Evolutionary conservation across 1,140 invertebrate species (phyloP).

Genomic region (Drosophila sproati): DNA sequence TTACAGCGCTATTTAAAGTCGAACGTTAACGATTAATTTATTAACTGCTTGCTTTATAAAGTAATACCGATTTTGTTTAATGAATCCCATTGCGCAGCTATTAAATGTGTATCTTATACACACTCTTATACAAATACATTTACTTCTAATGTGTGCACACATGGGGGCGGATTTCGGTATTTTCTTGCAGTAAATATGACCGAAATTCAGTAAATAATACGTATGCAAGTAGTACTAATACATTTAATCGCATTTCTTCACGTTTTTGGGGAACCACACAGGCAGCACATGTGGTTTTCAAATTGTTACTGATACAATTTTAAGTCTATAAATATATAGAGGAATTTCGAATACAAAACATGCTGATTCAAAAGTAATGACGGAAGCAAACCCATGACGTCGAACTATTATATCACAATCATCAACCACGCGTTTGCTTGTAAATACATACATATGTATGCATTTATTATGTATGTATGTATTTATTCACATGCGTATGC

Average conservation of each 20-base stretch:
- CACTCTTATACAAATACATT: background rate
- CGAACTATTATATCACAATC: slow-evolving; percentile 5
- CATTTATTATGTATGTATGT: background rate
- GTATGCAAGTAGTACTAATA: background rate
- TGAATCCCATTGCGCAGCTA: slow-evolving; percentile 14
- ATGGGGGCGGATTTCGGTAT: background rate
- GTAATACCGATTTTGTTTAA: slow-evolving; percentile 20
- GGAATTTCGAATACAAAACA: background rate
- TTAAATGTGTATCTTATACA: background rate
- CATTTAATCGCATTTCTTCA: slow-evolving; percentile 16
- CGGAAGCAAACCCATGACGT: slow-evolving; percentile 34
- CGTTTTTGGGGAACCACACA: slow-evolving; percentile 25
- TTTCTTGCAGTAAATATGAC: background rate
- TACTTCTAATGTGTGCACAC: background rate
- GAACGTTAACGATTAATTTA: slow-evolving; percentile 33
- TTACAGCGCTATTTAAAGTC: slow-evolving; percentile 20
- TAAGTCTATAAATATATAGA: slow-evolving; percentile 1
- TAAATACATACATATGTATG: background rate
- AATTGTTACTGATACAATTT: background rate
- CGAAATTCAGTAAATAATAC: background rate
- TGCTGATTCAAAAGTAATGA: slow-evolving; percentile 5
- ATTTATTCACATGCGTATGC: too few species aligned
- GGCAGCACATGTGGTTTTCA: background rate
- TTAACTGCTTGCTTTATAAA: slow-evolving; percentile 38
- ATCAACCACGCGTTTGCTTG: background rate